Evolutionary conservation across 2,113 vertebrate genomes (phyloP).

Genomic region (Myiagra hebetior): DNA sequence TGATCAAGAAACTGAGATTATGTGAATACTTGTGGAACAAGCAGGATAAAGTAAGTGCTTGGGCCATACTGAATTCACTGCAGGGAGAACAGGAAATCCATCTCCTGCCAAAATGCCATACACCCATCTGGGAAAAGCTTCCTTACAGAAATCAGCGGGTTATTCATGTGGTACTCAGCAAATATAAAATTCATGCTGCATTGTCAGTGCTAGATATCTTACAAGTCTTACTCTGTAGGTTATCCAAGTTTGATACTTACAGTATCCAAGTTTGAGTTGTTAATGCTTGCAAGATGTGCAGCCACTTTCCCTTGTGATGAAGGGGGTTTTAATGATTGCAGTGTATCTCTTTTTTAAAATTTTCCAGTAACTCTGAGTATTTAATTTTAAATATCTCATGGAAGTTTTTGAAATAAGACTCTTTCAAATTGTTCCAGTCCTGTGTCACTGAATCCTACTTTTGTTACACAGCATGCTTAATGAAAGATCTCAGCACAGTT

Average conservation of each 20-base stretch:
- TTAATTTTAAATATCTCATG: background rate
- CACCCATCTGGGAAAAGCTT: background rate
- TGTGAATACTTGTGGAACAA: background rate
- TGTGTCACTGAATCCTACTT: background rate
- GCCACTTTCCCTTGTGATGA: background rate
- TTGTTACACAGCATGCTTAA: background rate
- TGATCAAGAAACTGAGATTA: background rate
- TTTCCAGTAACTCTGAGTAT: background rate
- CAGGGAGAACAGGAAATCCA: background rate
- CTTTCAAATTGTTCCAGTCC: background rate
- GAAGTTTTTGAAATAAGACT: background rate
- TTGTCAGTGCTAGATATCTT: background rate
- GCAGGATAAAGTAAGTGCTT: background rate
- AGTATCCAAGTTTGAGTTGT: background rate
- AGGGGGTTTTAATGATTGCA: background rate
- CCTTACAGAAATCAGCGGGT: background rate
- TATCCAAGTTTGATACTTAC: too few relatives aligned
- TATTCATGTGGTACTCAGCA: background rate
- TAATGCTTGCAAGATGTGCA: background rate
- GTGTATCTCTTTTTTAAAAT: background rate
- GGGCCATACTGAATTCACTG: background rate
- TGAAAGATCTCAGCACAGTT: background rate
- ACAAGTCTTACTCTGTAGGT: background rate
- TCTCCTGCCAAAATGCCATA: background rate
- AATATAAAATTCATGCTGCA: background rate